Evolutionary conservation across 2,888 invertebrate genomes (phyloP).

Genomic region (Lamellibrachia satsuma): DNA sequence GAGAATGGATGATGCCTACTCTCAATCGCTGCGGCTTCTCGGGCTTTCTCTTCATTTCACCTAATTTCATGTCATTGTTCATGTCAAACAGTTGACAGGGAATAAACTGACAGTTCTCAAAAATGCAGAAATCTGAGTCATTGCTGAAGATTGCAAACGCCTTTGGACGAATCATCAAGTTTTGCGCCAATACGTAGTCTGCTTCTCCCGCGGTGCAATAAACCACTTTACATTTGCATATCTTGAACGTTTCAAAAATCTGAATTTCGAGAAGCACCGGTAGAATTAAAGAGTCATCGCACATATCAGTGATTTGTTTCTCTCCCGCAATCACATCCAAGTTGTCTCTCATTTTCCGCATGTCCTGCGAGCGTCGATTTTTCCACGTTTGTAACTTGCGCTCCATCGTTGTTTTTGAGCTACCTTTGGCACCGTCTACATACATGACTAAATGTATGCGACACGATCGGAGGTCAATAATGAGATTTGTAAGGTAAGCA

Average conservation of each 20-base stretch:
- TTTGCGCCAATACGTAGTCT: conserved; percentile 53
- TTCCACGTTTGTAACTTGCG: conserved; percentile 59
- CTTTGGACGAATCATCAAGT: conserved; percentile 48
- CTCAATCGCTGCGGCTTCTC: conserved; percentile 49
- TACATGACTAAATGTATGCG: conserved; percentile 57
- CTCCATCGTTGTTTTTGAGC: conserved; percentile 41
- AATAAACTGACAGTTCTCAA: conserved; percentile 51
- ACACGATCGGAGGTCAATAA: conserved; percentile 50
- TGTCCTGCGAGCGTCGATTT: conserved; percentile 48
- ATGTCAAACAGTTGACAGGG: conserved; percentile 57
- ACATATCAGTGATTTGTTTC: conserved; percentile 43
- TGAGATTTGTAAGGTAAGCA: conserved; percentile 50
- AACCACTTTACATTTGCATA: conserved; percentile 54
- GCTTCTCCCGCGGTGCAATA: conserved; percentile 54
- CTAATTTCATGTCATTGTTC: conserved; percentile 53
- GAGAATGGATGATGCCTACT: conserved; percentile 50
- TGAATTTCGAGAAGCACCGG: conserved; percentile 60
- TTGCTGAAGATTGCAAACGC: conserved; percentile 59
- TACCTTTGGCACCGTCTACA: conserved; percentile 58
- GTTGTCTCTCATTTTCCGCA: conserved; percentile 48
- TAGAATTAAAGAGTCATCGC: conserved; percentile 45
- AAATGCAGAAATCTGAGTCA: conserved; percentile 62
- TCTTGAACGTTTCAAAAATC: conserved; percentile 44
- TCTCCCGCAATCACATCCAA: conserved; percentile 49
- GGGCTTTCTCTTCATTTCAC: conserved; percentile 41